Evolutionary conservation across 2,797 vertebrate genomes (phyloP), one percentile per base, ranked within the genome.

Genomic region (Eulemur coronatus): DNA sequence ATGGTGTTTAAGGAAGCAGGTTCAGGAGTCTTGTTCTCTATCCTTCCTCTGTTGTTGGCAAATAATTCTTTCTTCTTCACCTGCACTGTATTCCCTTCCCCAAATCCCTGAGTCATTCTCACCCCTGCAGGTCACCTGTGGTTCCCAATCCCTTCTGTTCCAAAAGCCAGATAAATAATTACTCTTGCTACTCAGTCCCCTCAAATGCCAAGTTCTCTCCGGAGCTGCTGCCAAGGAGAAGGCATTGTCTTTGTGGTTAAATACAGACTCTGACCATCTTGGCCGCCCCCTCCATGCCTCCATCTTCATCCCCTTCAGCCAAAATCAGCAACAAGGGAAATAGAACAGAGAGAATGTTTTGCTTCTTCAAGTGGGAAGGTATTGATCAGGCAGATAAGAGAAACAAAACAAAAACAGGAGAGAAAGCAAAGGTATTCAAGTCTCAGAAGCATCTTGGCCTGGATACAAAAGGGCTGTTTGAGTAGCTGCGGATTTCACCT

Each of bases 171-270:
- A 95, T 85, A 92, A 97, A 97, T 92, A 96, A 94, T 86, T 79
- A 65, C 48, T 79, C 90, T 92, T 73, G 46, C 93, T 82, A 41
- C 69, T 92, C 63, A 57, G 73, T 95, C 46, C 52, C 46, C 48
- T 97, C 95, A 97, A 97, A 97, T 96, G 97, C 96, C 97, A 97
- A 67, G 93, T 89, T 94, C 81, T 95, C 75, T 96, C 88, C 82
- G 33, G 94, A 76, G 73, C 48, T 85, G 67, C 33, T 7, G n/a
- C 48, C 95, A 95, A 96, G 35, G 13, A 35, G 92, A 96, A 96
- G 52, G 94, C 92, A 95, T 97, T 91, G 90, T 95, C 91, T 94
- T 72, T 93, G 81, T 89, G 35, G 75, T 89, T 91, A 94, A 93
- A 97, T 82, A 95, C 73, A 63, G n/a, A 92, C 28, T 69, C 91